A percentile compares a stretch with the other conserved stretches of the same genome.
Conservation (phyloP, 2,797 vertebrate species). For the Scomberomorus guttatus region DNA sequence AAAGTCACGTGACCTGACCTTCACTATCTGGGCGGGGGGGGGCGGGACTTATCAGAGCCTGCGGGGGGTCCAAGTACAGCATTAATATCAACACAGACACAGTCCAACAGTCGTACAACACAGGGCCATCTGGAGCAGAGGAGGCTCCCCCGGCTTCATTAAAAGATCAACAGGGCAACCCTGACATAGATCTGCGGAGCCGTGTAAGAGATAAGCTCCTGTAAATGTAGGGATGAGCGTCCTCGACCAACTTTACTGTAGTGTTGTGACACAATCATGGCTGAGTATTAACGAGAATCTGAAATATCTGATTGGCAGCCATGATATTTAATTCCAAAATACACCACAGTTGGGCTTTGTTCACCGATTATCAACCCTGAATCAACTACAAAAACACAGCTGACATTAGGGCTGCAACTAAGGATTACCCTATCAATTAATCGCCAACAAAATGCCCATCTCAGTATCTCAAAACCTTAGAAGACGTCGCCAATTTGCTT, state of each 20-base stretch:
- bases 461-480: neutral
- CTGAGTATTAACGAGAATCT: neutral
- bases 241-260: slow-evolving; percentile 30
- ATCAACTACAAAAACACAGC: neutral
- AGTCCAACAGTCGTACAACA: slow-evolving; percentile 48
- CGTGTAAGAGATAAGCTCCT: slow-evolving; percentile 68
- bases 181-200: slow-evolving; percentile 59
- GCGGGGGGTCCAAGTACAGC: slow-evolving; percentile 52
- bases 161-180: slow-evolving; percentile 71
- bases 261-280: slow-evolving; percentile 36
- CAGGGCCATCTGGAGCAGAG: slow-evolving; percentile 74
- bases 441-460: neutral
- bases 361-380: neutral
- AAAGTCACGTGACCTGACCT: slow-evolving; percentile 71
- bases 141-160: slow-evolving; percentile 74
- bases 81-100: slow-evolving; percentile 62
- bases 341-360: neutral
- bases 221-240: slow-evolving; percentile 67
- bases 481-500: neutral
- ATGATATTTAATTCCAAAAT: neutral
- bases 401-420: neutral
- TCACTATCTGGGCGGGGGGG: slow-evolving; percentile 28
- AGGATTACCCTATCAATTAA: neutral
- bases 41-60: slow-evolving; percentile 53
- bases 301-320: slow-evolving; percentile 1